Evolutionary conservation across 1,140 invertebrate species (phyloP).

Genomic region (Cheumatopsyche charites): DNA sequence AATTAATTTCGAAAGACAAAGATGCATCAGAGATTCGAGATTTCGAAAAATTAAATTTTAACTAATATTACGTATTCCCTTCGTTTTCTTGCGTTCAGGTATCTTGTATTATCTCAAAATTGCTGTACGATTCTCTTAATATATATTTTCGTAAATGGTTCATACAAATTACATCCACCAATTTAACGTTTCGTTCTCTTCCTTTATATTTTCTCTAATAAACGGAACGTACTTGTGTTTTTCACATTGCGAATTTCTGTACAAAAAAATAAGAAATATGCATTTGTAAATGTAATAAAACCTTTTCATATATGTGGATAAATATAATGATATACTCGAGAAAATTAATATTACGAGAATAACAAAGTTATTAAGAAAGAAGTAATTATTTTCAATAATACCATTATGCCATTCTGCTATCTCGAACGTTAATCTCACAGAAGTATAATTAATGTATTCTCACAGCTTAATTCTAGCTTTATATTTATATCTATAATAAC

Average conservation of each 20-base stretch:
- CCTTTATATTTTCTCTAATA: constrained; percentile 4
- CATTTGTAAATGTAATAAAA: not conserved
- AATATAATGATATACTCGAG: not conserved
- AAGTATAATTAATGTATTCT: no score
- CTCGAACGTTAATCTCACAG: no score
- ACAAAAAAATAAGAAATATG: no score
- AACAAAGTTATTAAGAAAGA: no score
- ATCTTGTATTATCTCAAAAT: not conserved
- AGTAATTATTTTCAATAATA: no score
- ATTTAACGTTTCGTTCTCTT: constrained; percentile 1
- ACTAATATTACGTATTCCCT: no score
- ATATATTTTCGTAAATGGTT: constrained; percentile 11
- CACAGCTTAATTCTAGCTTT: no score
- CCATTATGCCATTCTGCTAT: no score
- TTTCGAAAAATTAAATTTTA: no score
- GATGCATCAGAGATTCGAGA: no score
- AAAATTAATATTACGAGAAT: not conserved
- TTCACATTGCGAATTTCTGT: not conserved
- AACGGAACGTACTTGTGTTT: not conserved
- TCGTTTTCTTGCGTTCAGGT: not conserved
- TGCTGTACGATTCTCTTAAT: not conserved
- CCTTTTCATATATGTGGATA: not conserved
- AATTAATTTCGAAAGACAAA: no score
- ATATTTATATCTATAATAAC: no score
- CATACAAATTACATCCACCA: constrained; percentile 10